Base-by-base conservation (phyloP, 2,113 vertebrate species). In the Rana temporaria region DNA sequence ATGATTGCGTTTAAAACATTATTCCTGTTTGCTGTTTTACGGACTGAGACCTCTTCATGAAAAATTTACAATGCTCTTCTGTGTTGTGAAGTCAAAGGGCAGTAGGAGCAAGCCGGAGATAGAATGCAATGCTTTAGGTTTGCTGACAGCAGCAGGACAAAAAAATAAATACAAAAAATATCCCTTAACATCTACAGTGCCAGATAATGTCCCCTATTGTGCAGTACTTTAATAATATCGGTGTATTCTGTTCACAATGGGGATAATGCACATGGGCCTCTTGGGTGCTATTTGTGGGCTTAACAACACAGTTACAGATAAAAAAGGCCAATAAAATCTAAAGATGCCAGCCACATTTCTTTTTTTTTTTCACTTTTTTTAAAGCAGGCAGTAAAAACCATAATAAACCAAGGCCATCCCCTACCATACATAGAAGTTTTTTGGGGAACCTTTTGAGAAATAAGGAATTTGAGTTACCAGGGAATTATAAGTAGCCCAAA, bases 1-100 rank as follows among this genome's bases (percentile, higher is more conserved):
- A 99, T 97, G 97, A 98, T 97, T 97, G 96, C 96, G 96, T 98
- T 99, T 98, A 98, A 98, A 98, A 98, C 96, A 96, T 98, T 97
- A 97, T 97, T 98, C 96, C 96, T 96, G 95, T 97, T 98, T 95
- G 94, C 95, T 92, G 92, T 92, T 95, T 95, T 93, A 93, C 93
- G 93, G 91, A 93, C 92, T 92, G 92, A 94, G 93, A 93, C 93
- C 93, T 95, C 93, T 94, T 93, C 93, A 97, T 97, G 96, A 97
- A 98, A 97, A 96, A 97, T 96, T 96, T 95, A 96, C 94, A 95
- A 92, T 92, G 93, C 94, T 96, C 94, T 92, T 95, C 93, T 94
- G 94, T 95, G 93, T 95, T 95, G 93, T 90, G 91, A 93, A 96
- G 96, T 95, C 93, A 94, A 92, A 93, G 93, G 93, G 93, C 94